phyloP scores from a whole-genome alignment of 2,797 vertebrate genomes.

The Pteronotus mesoamericanus region DNA sequence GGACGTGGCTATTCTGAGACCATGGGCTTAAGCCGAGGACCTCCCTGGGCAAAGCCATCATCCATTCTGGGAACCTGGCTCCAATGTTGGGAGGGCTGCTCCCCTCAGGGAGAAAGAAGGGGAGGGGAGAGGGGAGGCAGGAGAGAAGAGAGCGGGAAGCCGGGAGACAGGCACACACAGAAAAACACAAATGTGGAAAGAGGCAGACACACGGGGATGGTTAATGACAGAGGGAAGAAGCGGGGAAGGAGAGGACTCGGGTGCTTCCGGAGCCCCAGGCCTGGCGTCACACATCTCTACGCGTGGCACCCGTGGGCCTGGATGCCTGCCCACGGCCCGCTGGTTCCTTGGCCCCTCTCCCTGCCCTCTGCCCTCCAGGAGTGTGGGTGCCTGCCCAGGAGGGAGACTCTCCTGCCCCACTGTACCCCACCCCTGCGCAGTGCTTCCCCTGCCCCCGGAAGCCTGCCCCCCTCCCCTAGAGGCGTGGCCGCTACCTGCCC shows the following conservation, averaged over 20 bases:
- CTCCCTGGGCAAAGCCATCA: neutral
- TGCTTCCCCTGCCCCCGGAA: neutral
- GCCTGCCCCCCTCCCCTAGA: too few relatives aligned
- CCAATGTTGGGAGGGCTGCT: neutral
- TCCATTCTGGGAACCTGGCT: neutral
- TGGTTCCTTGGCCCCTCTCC: neutral
- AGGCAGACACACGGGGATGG: fast-evolving
- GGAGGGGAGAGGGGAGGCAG: neutral
- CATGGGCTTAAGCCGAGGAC: neutral
- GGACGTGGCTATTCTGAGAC: neutral
- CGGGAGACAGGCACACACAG: too few relatives aligned
- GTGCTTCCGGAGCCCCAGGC: neutral
- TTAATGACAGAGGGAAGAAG: neutral
- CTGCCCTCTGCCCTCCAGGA: neutral
- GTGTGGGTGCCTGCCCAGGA: neutral
- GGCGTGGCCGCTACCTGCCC: neutral
- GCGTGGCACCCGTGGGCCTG: neutral
- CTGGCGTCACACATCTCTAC: neutral
- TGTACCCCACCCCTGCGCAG: neutral
- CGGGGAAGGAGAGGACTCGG: neutral
- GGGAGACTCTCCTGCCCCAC: neutral
- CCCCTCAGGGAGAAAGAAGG: neutral
- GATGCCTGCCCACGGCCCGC: neutral
- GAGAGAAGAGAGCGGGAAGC: neutral
- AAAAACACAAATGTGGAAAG: neutral